These are phyloP conservation scores for Nematolebias whitei DNA, from an alignment of 2,113 vertebrate genomes.

Conservation along the genomic window DNA sequence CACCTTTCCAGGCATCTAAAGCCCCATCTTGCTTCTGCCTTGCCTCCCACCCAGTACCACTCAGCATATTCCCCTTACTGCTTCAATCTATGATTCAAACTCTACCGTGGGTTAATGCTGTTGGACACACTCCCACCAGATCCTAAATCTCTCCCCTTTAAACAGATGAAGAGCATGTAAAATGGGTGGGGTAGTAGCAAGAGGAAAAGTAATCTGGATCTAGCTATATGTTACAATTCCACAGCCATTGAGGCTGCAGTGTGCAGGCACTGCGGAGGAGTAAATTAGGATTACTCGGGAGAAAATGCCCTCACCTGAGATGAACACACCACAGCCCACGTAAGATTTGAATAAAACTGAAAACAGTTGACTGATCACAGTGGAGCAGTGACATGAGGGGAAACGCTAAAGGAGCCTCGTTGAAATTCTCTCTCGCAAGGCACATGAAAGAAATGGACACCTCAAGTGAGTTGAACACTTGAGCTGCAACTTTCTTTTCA, in stretches of 20 bases:
- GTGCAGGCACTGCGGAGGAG: conserved; percentile 55
- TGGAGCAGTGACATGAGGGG: conserved; percentile 7
- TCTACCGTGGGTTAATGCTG: conserved; percentile 75
- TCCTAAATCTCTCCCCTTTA: conserved; percentile 68
- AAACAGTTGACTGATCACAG: conserved; percentile 68
- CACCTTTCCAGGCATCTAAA: conserved; percentile 55
- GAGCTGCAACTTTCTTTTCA: conserved; percentile 20
- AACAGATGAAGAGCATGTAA: conserved; percentile 63
- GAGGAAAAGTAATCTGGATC: conserved; percentile 39
- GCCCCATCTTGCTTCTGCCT: conserved; percentile 52
- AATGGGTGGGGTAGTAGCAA: conserved; percentile 59
- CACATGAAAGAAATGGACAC: conserved; percentile 43
- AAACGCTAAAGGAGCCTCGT: conserved; percentile 20
- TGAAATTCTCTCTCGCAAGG: conserved; percentile 36
- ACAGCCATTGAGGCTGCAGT: conserved; percentile 28
- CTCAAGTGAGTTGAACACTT: conserved; percentile 28
- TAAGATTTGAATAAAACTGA: conserved; percentile 49
- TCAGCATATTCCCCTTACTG: conserved; percentile 48
- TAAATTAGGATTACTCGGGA: conserved; percentile 66
- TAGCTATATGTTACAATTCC: conserved; percentile 32
- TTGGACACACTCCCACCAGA: conserved; percentile 77
- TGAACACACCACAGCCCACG: conserved; percentile 57
- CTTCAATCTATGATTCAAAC: conserved; percentile 70
- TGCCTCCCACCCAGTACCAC: conserved; percentile 64
- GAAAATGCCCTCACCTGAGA: conserved; percentile 62